Conservation (phyloP, 2,888 invertebrate species). For the Nematopogon swammerdamellus region DNA sequence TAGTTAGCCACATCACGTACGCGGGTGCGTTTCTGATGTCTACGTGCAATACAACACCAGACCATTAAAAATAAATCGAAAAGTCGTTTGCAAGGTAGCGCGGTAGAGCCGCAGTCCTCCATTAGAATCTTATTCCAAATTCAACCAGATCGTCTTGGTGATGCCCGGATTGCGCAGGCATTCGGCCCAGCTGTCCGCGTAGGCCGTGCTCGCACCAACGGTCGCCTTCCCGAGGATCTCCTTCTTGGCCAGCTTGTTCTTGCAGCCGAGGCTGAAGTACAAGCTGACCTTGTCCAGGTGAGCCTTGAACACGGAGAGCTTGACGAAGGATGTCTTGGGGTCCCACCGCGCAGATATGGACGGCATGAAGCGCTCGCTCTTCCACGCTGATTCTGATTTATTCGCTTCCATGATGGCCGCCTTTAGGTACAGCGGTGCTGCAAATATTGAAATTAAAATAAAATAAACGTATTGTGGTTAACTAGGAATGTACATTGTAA, state of each 20-base stretch:
- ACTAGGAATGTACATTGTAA: no score
- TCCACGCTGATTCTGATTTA: constrained; percentile 61
- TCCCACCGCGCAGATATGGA: constrained; percentile 76
- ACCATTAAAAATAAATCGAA: no score
- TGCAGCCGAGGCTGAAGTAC: constrained; percentile 63
- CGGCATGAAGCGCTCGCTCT: constrained; percentile 70
- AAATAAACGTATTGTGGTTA: no score
- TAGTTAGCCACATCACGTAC: no score
- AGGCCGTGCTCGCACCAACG: constrained; percentile 58
- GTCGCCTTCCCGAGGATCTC: constrained; percentile 63
- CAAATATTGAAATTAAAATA: constrained; percentile 17
- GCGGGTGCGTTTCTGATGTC: no score
- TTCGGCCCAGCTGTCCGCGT: constrained; percentile 61
- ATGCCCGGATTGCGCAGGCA: constrained; percentile 53
- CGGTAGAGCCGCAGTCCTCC: no score
- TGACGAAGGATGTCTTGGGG: constrained; percentile 60
- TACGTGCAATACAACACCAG: no score
- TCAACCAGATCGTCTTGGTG: constrained; percentile 58
- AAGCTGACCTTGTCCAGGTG: constrained; percentile 59
- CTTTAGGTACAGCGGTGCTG: constrained; percentile 72
- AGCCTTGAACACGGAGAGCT: constrained; percentile 60
- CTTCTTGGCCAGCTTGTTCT: constrained; percentile 66
- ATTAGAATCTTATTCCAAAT: constrained; percentile 56
- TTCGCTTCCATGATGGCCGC: constrained; percentile 71
- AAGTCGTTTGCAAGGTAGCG: no score